Evolutionary conservation across 1,140 invertebrate genomes (phyloP), one percentile per base, ranked within the genome.

Genomic region (Philaenus spumarius): DNA sequence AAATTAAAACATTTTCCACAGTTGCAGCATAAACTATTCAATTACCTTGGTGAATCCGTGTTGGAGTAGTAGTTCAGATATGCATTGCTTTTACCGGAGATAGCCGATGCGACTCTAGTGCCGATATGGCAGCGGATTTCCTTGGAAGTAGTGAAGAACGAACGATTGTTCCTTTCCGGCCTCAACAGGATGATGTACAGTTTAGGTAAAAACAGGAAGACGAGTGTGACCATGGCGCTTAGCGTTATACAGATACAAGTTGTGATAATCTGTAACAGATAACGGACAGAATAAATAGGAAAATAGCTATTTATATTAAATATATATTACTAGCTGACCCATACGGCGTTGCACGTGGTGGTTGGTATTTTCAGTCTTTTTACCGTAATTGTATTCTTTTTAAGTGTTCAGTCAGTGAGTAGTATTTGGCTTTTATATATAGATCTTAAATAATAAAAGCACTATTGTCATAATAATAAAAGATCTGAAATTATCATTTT

Each of bases 51-150:
- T 1, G 56, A 59, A 9, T 62, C 57, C 11, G 20, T 12, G 47
- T 51, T 30, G 22, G 52, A 35, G 46, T 55, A 61, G 12, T 55
- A 50, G 45, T 51, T 55, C 22, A 55, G 30, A 34, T 11, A 17
- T 17, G 17, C 23, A 17, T 56, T 23, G 55, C 35, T 40, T 11
- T 64, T 45, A 48, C 20, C 43, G 42, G 39, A 60, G 17, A 75
- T 66, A 1, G 74, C 73, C 0, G 75, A 72, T 5, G 73, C 72
- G 0, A 76, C 72, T 42, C 70, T 68, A 7, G 74, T 71, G 20
- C 86, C 89, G 64, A 91, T 86, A 73, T 91, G 87, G 69, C 87
- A 90, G 40, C 89, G 74, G 19, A 91, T 85, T 23, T 82, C 81
- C 69, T 87, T 89, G 37, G 83, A 84, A 0, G 86, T 88, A 0